These are phyloP conservation scores for Neocloeon triangulifer DNA, from an alignment of 1,140 invertebrate species.

Conservation along the genomic window DNA sequence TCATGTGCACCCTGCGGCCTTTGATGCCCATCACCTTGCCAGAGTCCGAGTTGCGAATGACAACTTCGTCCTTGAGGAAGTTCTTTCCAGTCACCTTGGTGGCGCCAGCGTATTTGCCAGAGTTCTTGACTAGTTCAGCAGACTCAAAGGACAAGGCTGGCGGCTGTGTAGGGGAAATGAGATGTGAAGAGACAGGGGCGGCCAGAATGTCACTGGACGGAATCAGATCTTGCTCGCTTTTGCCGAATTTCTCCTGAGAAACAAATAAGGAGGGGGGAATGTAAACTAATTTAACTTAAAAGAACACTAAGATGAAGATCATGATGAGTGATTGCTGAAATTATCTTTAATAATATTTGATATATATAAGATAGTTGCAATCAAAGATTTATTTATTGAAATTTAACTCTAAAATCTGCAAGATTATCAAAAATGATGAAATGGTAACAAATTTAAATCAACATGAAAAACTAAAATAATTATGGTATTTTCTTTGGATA, in stretches of 20 bases:
- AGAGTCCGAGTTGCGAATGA: constrained; percentile 80
- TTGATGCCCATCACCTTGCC: constrained; percentile 98
- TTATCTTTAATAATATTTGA: too few relatives aligned
- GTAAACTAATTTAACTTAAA: too few relatives aligned
- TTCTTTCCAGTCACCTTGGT: constrained; percentile 76
- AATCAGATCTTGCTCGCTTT: constrained; percentile 2
- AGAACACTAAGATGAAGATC: too few relatives aligned
- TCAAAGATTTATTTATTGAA: too few relatives aligned
- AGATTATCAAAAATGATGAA: too few relatives aligned
- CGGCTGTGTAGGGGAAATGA: constrained; percentile 11
- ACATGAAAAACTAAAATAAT: too few relatives aligned
- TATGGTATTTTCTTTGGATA: too few relatives aligned
- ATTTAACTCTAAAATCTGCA: too few relatives aligned
- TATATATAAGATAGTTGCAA: too few relatives aligned
- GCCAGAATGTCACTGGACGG: constrained; percentile 3
- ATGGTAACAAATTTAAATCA: too few relatives aligned
- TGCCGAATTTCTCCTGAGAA: constrained; percentile 1
- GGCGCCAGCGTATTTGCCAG: constrained; percentile 69
- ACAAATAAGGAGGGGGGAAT: constrained; percentile 2
- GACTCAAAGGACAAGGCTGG: constrained; percentile 37
- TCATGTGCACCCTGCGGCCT: constrained; percentile 88
- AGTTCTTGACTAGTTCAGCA: constrained; percentile 65
- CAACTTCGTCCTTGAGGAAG: constrained; percentile 81
- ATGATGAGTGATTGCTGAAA: too few relatives aligned
- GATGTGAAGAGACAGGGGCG: neutral